phyloP scores from a whole-genome alignment of 92 coral and sea anemone genomes.

The Virgularia gustaviana region DNA sequence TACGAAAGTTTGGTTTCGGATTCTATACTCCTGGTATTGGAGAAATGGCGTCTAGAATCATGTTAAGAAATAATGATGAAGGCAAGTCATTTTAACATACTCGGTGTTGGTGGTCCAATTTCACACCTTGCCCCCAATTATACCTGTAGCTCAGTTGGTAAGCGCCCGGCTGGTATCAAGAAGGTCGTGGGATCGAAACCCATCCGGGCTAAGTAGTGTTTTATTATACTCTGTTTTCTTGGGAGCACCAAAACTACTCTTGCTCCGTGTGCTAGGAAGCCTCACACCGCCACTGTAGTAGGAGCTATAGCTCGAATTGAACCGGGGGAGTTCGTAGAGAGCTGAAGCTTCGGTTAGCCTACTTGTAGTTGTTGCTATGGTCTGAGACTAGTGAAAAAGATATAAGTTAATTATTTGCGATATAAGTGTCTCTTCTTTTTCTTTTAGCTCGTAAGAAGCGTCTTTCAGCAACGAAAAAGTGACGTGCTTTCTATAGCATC shows the following conservation, averaged over 20 bases:
- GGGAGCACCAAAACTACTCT: neutral
- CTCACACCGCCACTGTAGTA: too few species aligned
- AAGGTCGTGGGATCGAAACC: too few species aligned
- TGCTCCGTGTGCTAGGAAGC: neutral
- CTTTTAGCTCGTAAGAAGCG: constrained; percentile 1
- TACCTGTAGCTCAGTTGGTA: neutral
- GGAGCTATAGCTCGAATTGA: too few species aligned
- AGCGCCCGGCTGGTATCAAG: too few species aligned
- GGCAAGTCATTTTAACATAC: neutral
- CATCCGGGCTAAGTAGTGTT: too few species aligned
- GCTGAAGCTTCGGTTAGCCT: too few species aligned
- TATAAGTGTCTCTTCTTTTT: too few species aligned
- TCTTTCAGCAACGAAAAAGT: neutral
- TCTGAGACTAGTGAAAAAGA: neutral
- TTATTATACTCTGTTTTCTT: neutral
- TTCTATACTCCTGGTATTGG: constrained; percentile 33
- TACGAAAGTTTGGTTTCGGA: constrained; percentile 30
- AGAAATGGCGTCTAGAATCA: constrained; percentile 17
- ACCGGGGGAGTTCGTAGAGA: too few species aligned
- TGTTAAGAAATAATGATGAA: constrained; percentile 22
- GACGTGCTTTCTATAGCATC: too few species aligned
- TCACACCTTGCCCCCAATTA: neutral
- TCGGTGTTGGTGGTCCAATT: neutral
- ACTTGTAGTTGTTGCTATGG: too few species aligned
- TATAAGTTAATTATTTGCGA: neutral